phyloP scores from a whole-genome alignment of 2,888 invertebrate genomes.

The Amphipyra berbera region DNA sequence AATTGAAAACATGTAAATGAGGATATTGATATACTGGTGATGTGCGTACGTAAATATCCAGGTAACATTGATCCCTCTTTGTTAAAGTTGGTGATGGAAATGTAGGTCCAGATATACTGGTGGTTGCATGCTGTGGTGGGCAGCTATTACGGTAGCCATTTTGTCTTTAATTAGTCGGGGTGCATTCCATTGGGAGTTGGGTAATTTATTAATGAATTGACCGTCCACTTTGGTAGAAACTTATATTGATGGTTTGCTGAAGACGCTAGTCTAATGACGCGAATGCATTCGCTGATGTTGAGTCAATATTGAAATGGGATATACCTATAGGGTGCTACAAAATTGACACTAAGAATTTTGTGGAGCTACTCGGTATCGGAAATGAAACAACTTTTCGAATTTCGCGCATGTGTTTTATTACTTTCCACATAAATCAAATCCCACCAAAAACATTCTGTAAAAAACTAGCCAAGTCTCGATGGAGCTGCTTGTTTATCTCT shows the following conservation, averaged over 20 bases:
- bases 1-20: not conserved
- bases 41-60: not conserved
- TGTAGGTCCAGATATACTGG: constrained; percentile 16
- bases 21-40: constrained; percentile 17
- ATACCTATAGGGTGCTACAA: no score
- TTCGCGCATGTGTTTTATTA: no score
- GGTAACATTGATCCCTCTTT: not conserved
- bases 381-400: no score
- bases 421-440: no score
- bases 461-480: no score
- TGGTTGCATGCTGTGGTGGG: constrained; percentile 22
- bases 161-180: constrained; percentile 58
- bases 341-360: no score
- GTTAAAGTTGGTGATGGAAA: not conserved
- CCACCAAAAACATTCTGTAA: no score
- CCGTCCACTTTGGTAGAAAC: constrained; percentile 1
- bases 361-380: no score
- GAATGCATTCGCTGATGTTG: not conserved
- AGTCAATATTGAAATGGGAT: not conserved
- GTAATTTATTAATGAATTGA: constrained; percentile 44
- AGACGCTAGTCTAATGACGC: not conserved
- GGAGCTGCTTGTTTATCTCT: no score
- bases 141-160: constrained; percentile 56
- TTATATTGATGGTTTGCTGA: not conserved
- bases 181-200: constrained; percentile 54